A percentile compares a stretch with the other conserved stretches of the same genome.
phyloP scores from a whole-genome alignment of 2,797 vertebrate genomes.

The Sorex maritimensis region DNA sequence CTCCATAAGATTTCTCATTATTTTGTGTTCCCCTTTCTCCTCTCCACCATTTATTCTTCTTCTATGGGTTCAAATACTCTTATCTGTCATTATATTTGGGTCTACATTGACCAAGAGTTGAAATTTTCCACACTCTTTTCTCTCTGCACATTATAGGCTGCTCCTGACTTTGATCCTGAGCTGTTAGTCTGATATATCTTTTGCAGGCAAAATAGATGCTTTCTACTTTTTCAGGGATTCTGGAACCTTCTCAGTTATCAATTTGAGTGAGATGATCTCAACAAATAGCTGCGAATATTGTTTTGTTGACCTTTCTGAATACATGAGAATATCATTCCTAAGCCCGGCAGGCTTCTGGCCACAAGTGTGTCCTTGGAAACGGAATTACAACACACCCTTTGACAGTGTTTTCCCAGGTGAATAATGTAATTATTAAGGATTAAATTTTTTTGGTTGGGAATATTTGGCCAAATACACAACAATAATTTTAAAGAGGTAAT shows the following conservation, averaged over 20 bases:
- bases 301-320: background rate
- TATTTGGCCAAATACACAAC: conserved; percentile 37
- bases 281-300: background rate
- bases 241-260: background rate
- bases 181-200: background rate
- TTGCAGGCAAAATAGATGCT: background rate
- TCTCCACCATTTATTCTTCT: background rate
- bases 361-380: background rate
- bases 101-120: conserved; percentile 10
- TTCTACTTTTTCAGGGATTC: background rate
- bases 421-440: conserved; percentile 57
- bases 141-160: background rate
- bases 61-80: background rate
- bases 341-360: background rate
- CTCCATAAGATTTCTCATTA: background rate
- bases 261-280: conserved; percentile 16
- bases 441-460: background rate
- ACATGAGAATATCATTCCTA: background rate
- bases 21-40: background rate
- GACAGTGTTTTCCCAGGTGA: conserved; percentile 5
- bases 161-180: background rate
- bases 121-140: background rate
- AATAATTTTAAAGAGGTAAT: conserved; percentile 32
- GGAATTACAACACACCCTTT: background rate
- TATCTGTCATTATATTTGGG: background rate